Evolutionary conservation across 2,113 vertebrate genomes (phyloP).

Genomic region (human (Homo sapiens)): DNA sequence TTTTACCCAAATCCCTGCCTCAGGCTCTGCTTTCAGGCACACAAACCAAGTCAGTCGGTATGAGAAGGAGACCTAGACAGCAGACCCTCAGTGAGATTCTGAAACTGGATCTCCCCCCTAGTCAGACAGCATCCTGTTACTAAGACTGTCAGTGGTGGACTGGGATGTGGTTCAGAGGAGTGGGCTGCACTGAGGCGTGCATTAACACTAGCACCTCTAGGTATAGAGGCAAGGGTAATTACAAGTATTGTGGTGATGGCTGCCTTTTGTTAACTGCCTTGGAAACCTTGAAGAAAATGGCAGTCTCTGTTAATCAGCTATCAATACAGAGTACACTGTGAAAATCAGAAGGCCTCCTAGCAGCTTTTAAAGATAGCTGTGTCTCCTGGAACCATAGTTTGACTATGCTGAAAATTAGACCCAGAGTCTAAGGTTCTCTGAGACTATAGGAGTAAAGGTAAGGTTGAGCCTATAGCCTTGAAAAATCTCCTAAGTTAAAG

Average conservation of each 20-base stretch:
- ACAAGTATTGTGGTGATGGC: background rate
- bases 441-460: background rate
- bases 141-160: background rate
- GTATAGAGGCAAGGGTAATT: background rate
- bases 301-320: background rate
- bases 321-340: background rate
- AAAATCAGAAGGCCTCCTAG: background rate
- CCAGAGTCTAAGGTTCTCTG: background rate
- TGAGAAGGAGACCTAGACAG: background rate
- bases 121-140: background rate
- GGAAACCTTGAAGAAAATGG: background rate
- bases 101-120: background rate
- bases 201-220: background rate
- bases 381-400: background rate
- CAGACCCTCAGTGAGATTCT: background rate
- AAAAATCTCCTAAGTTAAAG: background rate
- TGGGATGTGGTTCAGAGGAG: background rate
- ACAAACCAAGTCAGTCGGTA: background rate
- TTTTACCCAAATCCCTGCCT: background rate
- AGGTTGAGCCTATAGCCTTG: background rate
- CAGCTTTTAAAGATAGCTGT: background rate
- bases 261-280: background rate
- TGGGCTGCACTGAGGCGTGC: background rate
- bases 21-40: background rate
- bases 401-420: background rate